Percentiles rank a stretch among this genome's conserved stretches.
Conservation (phyloP, 37 sponge, comb jelly and placozoan genomes). For the Crambe crambe region DNA sequence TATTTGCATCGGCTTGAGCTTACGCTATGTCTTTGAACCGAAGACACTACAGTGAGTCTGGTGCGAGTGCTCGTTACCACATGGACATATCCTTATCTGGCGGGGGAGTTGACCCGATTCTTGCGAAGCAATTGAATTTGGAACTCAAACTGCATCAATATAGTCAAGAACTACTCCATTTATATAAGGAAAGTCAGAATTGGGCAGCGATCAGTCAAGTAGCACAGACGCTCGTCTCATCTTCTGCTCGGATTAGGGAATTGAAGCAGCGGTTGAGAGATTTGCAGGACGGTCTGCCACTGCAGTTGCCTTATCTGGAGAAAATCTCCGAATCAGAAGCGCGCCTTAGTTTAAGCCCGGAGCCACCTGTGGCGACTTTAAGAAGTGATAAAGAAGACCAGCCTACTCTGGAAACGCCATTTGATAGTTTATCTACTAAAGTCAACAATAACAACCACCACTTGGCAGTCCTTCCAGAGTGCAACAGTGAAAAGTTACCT, state of each 20-base stretch:
- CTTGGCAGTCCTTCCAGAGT: too few species aligned
- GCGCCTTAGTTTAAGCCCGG: background rate
- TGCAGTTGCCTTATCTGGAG: background rate
- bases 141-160: conserved; percentile 24
- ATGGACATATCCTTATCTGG: too few species aligned
- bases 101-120: background rate
- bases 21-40: background rate
- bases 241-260: conserved; percentile 23
- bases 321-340: background rate
- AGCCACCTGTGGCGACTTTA: background rate
- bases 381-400: background rate
- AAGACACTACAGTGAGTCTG: background rate
- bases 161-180: conserved; percentile 26
- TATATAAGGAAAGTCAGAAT: conserved; percentile 38
- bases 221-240: conserved; percentile 45
- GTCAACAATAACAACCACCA: too few species aligned
- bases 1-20: too few species aligned
- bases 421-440: too few species aligned
- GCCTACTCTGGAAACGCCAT: too few species aligned
- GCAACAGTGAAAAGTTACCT: too few species aligned
- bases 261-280: conserved; percentile 22
- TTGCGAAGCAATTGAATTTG: conserved; percentile 16
- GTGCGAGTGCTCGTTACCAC: too few species aligned
- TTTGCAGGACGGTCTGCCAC: background rate
- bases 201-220: conserved; percentile 45